Conservation (phyloP, 2,113 vertebrate species). For the Siniperca chuatsi region DNA sequence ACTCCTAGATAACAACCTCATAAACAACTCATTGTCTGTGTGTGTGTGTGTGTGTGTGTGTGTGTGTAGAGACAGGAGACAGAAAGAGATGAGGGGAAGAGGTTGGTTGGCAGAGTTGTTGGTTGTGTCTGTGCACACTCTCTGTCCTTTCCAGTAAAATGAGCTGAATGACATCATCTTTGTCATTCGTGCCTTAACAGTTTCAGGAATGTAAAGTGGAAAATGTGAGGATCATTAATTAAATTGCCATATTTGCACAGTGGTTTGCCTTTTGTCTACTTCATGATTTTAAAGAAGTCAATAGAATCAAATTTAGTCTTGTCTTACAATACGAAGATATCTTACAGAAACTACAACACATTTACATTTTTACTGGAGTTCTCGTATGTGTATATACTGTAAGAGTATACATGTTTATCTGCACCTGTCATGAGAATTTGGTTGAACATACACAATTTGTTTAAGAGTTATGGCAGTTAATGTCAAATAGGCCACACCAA, state of each 20-base stretch:
- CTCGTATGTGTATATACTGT: too few species aligned
- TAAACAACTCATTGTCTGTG: constrained; percentile 29
- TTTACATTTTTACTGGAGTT: not conserved
- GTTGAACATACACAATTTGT: not conserved
- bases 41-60: constrained; percentile 46
- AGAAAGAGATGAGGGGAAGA: not conserved
- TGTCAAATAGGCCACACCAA: not conserved
- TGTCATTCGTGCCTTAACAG: not conserved
- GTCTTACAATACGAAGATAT: not conserved
- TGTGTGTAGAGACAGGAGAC: constrained; percentile 15
- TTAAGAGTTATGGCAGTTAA: not conserved
- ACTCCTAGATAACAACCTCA: constrained; percentile 62
- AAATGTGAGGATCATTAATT: not conserved
- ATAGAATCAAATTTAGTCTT: too few species aligned
- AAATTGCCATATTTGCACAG: not conserved
- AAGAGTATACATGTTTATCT: not conserved
- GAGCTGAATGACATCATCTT: not conserved
- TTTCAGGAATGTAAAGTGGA: not conserved
- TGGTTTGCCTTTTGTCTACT: not conserved
- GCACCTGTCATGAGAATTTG: not conserved
- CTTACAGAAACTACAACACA: not conserved
- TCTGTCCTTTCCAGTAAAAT: not conserved
- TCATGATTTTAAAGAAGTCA: not conserved
- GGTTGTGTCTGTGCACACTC: constrained; percentile 18
- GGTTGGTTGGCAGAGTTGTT: constrained; percentile 1